These are phyloP conservation scores for Chlorospingus flavigularis DNA, from an alignment of 2,797 vertebrate species.

Conservation along the genomic window DNA sequence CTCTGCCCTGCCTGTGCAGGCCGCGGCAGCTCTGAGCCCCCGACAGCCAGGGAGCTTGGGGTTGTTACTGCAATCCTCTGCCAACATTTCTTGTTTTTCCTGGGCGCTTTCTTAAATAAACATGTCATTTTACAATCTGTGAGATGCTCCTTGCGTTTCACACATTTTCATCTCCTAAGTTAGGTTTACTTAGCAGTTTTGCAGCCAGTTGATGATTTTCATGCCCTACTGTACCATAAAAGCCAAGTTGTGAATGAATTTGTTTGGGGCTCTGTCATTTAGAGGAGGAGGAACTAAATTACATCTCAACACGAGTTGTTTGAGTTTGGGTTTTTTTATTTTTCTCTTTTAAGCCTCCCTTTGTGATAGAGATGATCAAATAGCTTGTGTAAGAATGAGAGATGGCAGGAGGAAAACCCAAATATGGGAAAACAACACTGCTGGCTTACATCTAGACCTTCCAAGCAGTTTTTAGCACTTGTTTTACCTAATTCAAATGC, in stretches of 20 bases:
- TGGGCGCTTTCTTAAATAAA: neutral
- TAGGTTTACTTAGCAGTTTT: slow-evolving; percentile 39
- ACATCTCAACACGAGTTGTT: neutral
- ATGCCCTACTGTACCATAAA: neutral
- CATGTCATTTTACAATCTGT: slow-evolving; percentile 16
- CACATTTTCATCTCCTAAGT: slow-evolving; percentile 19
- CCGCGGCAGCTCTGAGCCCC: neutral
- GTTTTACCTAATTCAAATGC: neutral
- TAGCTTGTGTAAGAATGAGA: neutral
- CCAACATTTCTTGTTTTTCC: neutral
- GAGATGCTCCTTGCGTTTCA: slow-evolving; percentile 9
- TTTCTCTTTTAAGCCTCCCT: neutral
- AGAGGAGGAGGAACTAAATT: neutral
- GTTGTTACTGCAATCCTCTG: neutral
- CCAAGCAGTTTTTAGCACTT: neutral
- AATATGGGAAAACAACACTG: neutral
- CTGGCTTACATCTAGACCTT: neutral
- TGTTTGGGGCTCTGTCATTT: neutral
- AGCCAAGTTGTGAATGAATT: slow-evolving; percentile 7
- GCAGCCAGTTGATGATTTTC: slow-evolving; percentile 26
- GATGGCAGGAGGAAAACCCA: neutral
- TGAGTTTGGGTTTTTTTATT: neutral
- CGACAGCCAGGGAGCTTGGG: neutral
- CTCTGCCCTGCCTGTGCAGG: neutral
- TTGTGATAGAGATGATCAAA: neutral